Conservation (phyloP, 2,888 invertebrate genomes). For the Xestia sexstrigata region DNA sequence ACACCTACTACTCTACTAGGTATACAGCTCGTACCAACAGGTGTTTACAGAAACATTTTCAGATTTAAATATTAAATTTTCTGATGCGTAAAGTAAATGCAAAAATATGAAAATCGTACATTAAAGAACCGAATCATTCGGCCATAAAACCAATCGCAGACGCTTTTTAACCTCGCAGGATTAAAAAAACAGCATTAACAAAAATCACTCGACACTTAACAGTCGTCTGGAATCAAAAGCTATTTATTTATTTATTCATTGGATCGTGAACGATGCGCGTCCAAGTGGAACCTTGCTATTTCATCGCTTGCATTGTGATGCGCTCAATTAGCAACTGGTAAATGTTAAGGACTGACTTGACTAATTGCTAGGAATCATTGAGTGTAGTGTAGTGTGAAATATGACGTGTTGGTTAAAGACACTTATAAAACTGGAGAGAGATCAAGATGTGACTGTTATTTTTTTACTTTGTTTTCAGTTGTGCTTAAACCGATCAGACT, state of each 20-base stretch:
- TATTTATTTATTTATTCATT: constrained; percentile 88
- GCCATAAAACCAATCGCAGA: constrained; percentile 15
- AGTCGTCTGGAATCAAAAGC: constrained; percentile 73
- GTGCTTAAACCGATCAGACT: not conserved
- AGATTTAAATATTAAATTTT: not conserved
- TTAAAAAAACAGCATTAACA: constrained; percentile 55
- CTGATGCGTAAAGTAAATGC: not conserved
- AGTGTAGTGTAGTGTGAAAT: constrained; percentile 65
- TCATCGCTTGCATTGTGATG: constrained; percentile 82
- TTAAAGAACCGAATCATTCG: constrained; percentile 22
- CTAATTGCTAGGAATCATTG: constrained; percentile 70
- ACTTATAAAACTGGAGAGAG: not conserved
- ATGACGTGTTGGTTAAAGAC: constrained; percentile 54
- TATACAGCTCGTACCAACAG: not conserved
- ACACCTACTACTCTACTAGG: not conserved
- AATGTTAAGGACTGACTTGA: constrained; percentile 66
- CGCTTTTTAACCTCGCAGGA: constrained; percentile 37
- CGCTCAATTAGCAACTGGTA: constrained; percentile 81
- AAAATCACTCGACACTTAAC: constrained; percentile 65
- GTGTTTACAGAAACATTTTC: not conserved
- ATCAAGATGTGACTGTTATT: no score
- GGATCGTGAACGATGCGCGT: constrained; percentile 79
- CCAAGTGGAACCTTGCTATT: constrained; percentile 81
- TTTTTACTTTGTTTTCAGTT: not conserved
- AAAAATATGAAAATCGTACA: constrained; percentile 6